A percentile compares a stretch with the other conserved stretches of the same genome.
Evolutionary conservation across 2,113 vertebrate genomes (phyloP).

Genomic region (Peromyscus californicus): DNA sequence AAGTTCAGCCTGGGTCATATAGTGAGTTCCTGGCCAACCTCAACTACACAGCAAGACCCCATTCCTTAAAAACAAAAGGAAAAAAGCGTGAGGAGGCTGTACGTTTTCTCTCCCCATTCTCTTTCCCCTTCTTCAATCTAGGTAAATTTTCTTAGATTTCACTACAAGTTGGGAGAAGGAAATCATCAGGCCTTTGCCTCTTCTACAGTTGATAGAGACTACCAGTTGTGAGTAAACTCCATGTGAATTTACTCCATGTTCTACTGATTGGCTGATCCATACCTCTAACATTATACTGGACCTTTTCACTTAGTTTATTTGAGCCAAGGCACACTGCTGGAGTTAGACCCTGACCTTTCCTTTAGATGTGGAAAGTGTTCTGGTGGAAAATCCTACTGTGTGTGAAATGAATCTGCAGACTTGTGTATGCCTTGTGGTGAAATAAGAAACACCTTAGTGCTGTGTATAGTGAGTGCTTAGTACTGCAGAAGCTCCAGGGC

Average conservation of each 20-base stretch:
- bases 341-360: slow-evolving; percentile 17
- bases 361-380: slow-evolving; percentile 36
- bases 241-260: slow-evolving; percentile 33
- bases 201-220: background rate
- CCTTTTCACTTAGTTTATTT: slow-evolving; percentile 60
- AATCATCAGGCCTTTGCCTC: background rate
- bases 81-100: background rate
- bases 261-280: slow-evolving; percentile 13
- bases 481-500: slow-evolving; percentile 11
- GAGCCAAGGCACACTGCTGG: slow-evolving; percentile 35
- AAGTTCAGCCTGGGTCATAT: background rate
- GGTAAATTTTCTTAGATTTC: slow-evolving; percentile 34
- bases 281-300: slow-evolving; percentile 36
- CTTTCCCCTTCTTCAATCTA: background rate
- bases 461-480: slow-evolving; percentile 17
- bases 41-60: background rate
- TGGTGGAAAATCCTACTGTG: slow-evolving; percentile 29
- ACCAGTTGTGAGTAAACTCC: background rate
- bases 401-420: slow-evolving; percentile 54
- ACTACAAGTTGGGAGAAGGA: background rate
- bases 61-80: no score
- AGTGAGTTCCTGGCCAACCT: background rate
- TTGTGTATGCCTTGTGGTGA: slow-evolving; percentile 26
- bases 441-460: slow-evolving; percentile 1
- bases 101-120: background rate